phyloP scores from a whole-genome alignment of 2,797 vertebrate species.

The Euthynnus affinis region DNA sequence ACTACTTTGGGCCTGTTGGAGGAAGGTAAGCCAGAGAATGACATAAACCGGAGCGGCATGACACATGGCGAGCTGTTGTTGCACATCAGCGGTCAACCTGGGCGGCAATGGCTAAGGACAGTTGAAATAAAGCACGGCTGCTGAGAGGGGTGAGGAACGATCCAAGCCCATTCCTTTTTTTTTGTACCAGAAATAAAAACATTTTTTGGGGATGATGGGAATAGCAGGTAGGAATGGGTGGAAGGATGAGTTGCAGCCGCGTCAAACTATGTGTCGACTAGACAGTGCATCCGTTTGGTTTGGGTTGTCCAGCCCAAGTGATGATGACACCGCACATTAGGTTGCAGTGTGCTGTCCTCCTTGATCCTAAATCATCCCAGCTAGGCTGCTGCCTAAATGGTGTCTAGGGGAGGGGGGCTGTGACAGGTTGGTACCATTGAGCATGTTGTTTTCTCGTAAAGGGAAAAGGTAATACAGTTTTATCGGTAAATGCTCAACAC shows the following conservation, averaged over 20 bases:
- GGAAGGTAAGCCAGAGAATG: conserved; percentile 43
- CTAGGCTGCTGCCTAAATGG: conserved; percentile 18
- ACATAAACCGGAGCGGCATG: conserved; percentile 15
- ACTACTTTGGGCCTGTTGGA: conserved; percentile 28
- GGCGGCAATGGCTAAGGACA: conserved; percentile 39
- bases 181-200: conserved; percentile 69
- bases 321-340: conserved; percentile 24
- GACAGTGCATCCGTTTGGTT: conserved; percentile 62
- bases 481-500: conserved; percentile 61
- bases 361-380: conserved; percentile 32
- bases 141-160: conserved; percentile 18
- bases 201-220: conserved; percentile 66
- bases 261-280: conserved; percentile 56
- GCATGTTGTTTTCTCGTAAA: conserved; percentile 53
- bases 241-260: conserved; percentile 59
- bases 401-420: conserved; percentile 29
- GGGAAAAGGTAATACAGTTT: conserved; percentile 42
- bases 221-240: conserved; percentile 65
- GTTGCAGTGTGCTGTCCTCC: conserved; percentile 37
- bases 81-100: not conserved
- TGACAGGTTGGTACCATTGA: conserved; percentile 58
- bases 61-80: conserved; percentile 25
- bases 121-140: conserved; percentile 63
- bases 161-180: conserved; percentile 28
- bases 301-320: not conserved